phyloP scores from a whole-genome alignment of 2,888 invertebrate genomes.

The Tiliacea aurago region DNA sequence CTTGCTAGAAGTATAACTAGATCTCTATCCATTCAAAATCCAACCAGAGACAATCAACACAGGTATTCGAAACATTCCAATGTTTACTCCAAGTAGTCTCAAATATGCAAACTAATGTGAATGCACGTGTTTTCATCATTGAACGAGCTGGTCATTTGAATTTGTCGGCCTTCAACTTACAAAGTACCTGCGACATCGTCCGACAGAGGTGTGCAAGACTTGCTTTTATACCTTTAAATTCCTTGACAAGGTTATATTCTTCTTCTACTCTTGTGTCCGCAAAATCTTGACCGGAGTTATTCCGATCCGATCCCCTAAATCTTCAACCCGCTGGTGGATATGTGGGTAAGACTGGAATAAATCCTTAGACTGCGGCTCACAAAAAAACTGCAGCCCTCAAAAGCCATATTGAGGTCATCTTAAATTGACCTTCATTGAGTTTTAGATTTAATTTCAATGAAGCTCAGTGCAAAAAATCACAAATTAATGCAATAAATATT shows the following conservation, averaged over 20 bases:
- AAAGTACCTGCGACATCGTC: constrained; percentile 30
- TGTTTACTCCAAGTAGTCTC: constrained; percentile 16
- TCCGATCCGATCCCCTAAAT: background rate
- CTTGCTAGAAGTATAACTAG: background rate
- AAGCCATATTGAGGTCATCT: background rate
- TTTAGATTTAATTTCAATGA: background rate
- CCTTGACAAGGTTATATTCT: constrained; percentile 5
- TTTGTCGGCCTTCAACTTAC: constrained; percentile 53
- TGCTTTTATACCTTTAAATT: constrained; percentile 16
- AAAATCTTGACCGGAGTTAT: background rate
- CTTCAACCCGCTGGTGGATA: background rate
- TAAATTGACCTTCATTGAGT: background rate
- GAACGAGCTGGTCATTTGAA: constrained; percentile 45
- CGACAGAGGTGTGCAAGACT: constrained; percentile 8
- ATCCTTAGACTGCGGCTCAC: background rate
- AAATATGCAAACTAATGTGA: constrained; percentile 45
- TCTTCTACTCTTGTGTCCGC: background rate
- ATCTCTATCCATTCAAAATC: constrained; percentile 6
- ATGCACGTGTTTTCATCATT: constrained; percentile 45
- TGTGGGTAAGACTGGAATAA: background rate
- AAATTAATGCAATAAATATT: background rate
- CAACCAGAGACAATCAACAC: constrained; percentile 25
- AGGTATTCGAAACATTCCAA: constrained; percentile 17
- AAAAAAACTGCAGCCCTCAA: background rate
- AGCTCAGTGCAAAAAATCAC: background rate